Conservation (phyloP, 2,113 vertebrate genomes). For the Sinocyclocheilus anophthalmus region DNA sequence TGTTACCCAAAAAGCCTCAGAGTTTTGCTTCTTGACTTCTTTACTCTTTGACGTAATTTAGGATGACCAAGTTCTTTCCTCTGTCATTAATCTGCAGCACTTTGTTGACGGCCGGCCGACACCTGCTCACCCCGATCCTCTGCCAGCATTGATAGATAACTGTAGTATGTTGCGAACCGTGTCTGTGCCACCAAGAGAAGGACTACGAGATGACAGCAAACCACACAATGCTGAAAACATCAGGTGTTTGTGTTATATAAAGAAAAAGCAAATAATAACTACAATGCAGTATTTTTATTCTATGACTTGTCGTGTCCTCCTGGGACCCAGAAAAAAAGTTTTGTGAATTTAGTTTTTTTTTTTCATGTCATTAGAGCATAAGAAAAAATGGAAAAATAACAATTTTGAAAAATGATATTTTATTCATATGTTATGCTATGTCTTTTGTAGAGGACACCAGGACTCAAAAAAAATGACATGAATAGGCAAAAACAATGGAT, state of each 20-base stretch:
- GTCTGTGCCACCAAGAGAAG: background rate
- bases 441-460: too few species aligned
- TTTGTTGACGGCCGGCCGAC: background rate
- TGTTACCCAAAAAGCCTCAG: too few species aligned
- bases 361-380: too few species aligned
- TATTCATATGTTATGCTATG: too few species aligned
- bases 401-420: too few species aligned
- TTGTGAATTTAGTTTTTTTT: too few species aligned
- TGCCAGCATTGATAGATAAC: slow-evolving; percentile 10
- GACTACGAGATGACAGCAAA: background rate
- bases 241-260: background rate
- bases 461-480: too few species aligned
- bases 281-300: background rate
- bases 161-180: background rate
- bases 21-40: too few species aligned
- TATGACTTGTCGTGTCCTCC: background rate
- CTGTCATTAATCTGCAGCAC: background rate
- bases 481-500: too few species aligned
- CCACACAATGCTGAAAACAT: background rate
- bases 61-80: background rate
- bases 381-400: too few species aligned
- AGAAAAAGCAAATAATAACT: background rate
- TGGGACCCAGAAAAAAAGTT: too few species aligned
- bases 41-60: background rate
- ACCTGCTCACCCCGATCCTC: background rate